Evolutionary conservation across 2,888 invertebrate species (phyloP), one percentile per base, ranked within the genome.

Genomic region (Epinotia nisella): DNA sequence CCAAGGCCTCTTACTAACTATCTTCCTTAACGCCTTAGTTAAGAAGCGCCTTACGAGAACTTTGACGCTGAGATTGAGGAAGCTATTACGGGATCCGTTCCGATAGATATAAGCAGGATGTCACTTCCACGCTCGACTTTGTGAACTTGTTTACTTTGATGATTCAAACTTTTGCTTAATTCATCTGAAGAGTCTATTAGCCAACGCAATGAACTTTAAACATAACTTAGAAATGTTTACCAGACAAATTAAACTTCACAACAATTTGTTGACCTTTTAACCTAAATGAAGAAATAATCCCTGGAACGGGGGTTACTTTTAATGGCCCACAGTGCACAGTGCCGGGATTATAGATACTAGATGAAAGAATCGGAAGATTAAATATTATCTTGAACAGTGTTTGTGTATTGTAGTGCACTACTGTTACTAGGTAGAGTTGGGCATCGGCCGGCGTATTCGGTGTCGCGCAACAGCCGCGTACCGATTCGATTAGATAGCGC

Each of bases 1-100:
- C 87, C 88, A 92, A 91, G 90, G 89, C 90, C 91, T 90, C 90
- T 89, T 85, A 87, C 90, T 87, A 90, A 91, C 91, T 93, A 93
- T 91, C 90, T 91, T 91, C 91, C 91, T 91, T 91, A 90, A 90
- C 91, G 92, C 92, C 91, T 91, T 91, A 92, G 90, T 92, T 93
- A 92, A 93, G 91, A 90, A 91, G 89, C 91, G 90, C 87, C 92
- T 92, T 92, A 92, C 91, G 92, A 93, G 92, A 92, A 93, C 93
- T 93, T 93, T 91, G 92, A 91, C 92, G 91, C 87, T 81, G 89
- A 91, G 92, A 92, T 93, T 92, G 92, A 92, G 90, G 92, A 92
- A 92, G 92, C 93, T 91, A 93, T 93, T 92, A 92, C 89, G 86
- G 87, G 89, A 88, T 90, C 90, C 90, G 88, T 92, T 91, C 90